These are phyloP conservation scores for Malaclemys terrapin DNA, from an alignment of 2,113 vertebrate genomes.

Conservation along the genomic window DNA sequence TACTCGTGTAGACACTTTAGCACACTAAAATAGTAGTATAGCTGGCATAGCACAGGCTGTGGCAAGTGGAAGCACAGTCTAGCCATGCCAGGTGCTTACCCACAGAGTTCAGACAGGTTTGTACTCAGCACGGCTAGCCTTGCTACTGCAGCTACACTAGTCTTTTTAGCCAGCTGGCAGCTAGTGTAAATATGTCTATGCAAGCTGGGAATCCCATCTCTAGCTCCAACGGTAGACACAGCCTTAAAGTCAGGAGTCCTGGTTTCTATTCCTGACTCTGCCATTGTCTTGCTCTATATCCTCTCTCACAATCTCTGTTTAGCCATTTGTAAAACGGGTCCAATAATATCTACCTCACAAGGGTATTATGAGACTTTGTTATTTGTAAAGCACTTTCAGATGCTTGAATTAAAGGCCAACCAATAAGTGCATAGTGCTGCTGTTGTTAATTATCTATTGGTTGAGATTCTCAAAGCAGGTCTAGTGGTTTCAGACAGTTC, in stretches of 20 bases:
- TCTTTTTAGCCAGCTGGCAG: no score
- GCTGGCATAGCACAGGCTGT: no score
- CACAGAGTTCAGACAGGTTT: no score
- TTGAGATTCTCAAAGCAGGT: not conserved
- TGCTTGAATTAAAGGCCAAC: not conserved
- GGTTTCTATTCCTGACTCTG: not conserved
- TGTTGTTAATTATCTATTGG: not conserved
- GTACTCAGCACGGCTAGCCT: no score
- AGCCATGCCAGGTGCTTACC: no score
- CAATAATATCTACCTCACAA: not conserved
- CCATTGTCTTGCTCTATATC: not conserved
- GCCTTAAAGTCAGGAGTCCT: not conserved
- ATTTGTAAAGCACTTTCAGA: not conserved
- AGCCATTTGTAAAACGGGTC: not conserved
- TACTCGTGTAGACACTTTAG: no score
- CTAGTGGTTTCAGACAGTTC: not conserved
- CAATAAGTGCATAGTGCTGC: not conserved
- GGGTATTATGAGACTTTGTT: not conserved
- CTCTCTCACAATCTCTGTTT: not conserved
- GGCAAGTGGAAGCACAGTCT: no score
- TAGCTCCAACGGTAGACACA: no score
- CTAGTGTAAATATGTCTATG: no score
- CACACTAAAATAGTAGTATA: no score
- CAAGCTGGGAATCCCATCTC: no score
- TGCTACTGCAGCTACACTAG: no score